Base-by-base conservation (phyloP, 2,113 vertebrate species). In the Panurus biarmicus region DNA sequence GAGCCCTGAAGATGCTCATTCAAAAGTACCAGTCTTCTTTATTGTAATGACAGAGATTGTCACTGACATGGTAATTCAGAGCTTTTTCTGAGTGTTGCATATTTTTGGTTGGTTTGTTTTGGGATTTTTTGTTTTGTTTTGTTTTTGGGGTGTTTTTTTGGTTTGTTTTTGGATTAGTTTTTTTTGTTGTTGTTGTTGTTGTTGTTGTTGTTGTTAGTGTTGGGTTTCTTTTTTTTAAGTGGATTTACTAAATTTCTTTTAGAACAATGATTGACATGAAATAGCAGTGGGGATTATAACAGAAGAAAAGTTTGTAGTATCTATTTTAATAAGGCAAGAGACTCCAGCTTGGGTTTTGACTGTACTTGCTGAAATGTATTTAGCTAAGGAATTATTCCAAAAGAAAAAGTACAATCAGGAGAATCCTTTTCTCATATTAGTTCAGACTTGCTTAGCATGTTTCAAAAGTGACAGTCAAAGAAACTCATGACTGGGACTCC, bases 301-400 rank as follows among this genome's bases (percentile, higher is more conserved):
- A 77, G 76, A 66, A 53, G 38, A 48, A 58, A 82, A 65, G 45
- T 74, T 76, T 61, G 24, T 61, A 82, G 47, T 29, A 89, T 79
- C 29, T 56, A 17, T 73, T 95, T 66, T 83, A 91, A 74, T 93
- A 85, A 89, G 19, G 36, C 38, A 71, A 56, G 79, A 92, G 56
- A 54, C 67, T 93, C 15, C 56, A 83, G 38, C 26, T 89, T 75
- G 71, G 50, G 73, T 44, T 88, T 90, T 85, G 67, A 51, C 67
- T 91, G 28, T 65, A 73, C 38, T 40, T 10, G 33, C 81, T 92
- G 47, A 84, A 91, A 87, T 86, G 29, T 84, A 70, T 90, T 94
- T 90, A 92, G 62, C 20, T 90, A 84, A 92, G 78, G 31, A 92
- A 88, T 95, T 96, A 84, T 96, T 96, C 61, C 53, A 48, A 89